phyloP scores from a whole-genome alignment of 2,797 vertebrate genomes.

The Arrhamphus sclerolepis region DNA sequence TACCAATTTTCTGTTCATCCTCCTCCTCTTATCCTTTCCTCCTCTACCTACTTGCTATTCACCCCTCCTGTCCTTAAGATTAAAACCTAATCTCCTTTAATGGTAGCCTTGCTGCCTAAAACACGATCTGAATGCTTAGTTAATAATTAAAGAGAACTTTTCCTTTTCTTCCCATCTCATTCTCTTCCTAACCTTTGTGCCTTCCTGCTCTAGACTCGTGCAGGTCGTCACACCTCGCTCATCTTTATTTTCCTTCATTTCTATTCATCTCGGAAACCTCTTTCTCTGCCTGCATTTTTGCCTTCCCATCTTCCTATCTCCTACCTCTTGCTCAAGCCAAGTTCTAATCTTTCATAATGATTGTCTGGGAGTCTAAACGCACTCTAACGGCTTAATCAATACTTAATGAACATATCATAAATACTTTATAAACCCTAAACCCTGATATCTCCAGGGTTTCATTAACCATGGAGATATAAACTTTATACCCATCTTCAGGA shows the following conservation, averaged over 20 bases:
- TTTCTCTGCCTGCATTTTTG: conserved; percentile 25
- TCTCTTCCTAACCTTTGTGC: conserved; percentile 12
- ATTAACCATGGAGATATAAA: conserved; percentile 70
- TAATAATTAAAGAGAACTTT: conserved; percentile 68
- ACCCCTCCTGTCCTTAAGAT: conserved; percentile 52
- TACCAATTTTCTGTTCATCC: conserved; percentile 42
- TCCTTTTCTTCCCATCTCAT: conserved; percentile 26
- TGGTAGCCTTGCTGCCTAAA: conserved; percentile 63
- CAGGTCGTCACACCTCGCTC: conserved; percentile 8
- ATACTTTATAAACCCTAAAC: conserved; percentile 81
- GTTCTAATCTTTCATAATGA: conserved; percentile 67
- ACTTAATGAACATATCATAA: conserved; percentile 78
- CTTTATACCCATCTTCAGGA: conserved; percentile 56
- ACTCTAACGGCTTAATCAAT: conserved; percentile 79
- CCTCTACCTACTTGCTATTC: conserved; percentile 34
- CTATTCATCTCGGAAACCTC: conserved; percentile 23
- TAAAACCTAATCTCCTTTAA: conserved; percentile 69
- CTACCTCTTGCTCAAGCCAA: conserved; percentile 53
- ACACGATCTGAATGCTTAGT: conserved; percentile 67
- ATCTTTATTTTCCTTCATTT: conserved; percentile 36
- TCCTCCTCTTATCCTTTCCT: conserved; percentile 22
- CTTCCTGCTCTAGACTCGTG: conserved; percentile 16
- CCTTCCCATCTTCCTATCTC: conserved; percentile 43
- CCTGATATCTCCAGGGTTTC: conserved; percentile 69
- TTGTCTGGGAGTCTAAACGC: conserved; percentile 72